Evolutionary conservation across 2,888 invertebrate genomes (phyloP).

Genomic region (Trypoxylon attenuatum): DNA sequence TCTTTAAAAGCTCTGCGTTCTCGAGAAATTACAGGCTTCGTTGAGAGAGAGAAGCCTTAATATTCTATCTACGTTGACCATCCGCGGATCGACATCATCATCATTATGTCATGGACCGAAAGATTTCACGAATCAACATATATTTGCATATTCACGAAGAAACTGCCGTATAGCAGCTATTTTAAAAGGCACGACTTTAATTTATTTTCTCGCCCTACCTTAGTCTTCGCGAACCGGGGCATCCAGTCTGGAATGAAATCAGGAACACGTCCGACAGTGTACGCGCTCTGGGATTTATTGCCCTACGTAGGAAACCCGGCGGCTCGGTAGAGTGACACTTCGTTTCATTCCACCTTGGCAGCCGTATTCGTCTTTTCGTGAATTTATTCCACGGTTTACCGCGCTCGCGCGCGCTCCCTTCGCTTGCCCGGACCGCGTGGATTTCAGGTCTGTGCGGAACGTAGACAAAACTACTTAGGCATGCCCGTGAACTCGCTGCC

Average conservation of each 20-base stretch:
- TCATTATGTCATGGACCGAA: slow-evolving; percentile 55
- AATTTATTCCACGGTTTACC: slow-evolving; percentile 48
- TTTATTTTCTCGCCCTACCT: slow-evolving; percentile 52
- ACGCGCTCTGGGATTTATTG: slow-evolving; percentile 45
- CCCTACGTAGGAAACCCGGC: slow-evolving; percentile 42
- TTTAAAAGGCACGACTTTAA: slow-evolving; percentile 49
- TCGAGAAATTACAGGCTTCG: slow-evolving; percentile 48
- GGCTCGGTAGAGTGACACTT: slow-evolving; percentile 43
- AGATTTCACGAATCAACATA: slow-evolving; percentile 56
- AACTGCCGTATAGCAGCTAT: slow-evolving; percentile 15
- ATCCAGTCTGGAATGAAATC: slow-evolving; percentile 42
- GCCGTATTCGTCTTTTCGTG: slow-evolving; percentile 50
- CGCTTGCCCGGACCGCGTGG: neutral
- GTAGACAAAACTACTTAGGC: slow-evolving; percentile 60
- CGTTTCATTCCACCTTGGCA: slow-evolving; percentile 48
- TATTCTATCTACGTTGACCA: slow-evolving; percentile 58
- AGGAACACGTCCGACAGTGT: slow-evolving; percentile 51
- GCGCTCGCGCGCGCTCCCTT: slow-evolving; percentile 1
- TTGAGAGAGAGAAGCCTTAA: slow-evolving; percentile 38
- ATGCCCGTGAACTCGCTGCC: no score
- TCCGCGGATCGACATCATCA: slow-evolving; percentile 44
- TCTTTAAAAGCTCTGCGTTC: slow-evolving; percentile 33
- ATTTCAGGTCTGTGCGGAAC: slow-evolving; percentile 14
- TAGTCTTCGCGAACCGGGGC: neutral
- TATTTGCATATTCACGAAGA: slow-evolving; percentile 50